Base-by-base conservation (phyloP, 53 echinoderm and acorn worm species). In the Actinopyga echinites region DNA sequence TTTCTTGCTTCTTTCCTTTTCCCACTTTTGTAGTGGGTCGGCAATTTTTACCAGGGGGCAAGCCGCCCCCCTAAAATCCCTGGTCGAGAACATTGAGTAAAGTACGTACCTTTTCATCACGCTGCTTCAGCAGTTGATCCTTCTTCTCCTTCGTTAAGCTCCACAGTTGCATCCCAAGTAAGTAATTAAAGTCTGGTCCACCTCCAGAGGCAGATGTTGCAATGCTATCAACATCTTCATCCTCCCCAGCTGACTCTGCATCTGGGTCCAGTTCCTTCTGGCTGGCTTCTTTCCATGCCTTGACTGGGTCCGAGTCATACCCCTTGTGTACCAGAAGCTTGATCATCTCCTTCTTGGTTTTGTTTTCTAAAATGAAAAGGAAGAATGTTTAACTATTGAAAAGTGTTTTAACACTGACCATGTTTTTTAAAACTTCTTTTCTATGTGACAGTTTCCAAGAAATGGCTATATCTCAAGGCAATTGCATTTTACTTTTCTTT, bases 111-210 rank as follows among this genome's bases (percentile, higher is more conserved):
- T 97, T 97, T 0, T 35, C 73, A 8, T 99, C 99, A 54, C 82
- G 88, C 82, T 92, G 80, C 80, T 89, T 95, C 10, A 99, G 84
- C 23, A 95, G 80, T 0, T 86, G 89, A 12, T 99, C 99, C 64
- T 99, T 99, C 90, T 84, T 92, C 88, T 95, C 99, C 58, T 90
- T 88, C 30, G 94, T 92, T 71, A 99, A 83, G 74, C 85, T 90
- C 99, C 94, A 94, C 81, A 99, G 75, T n/a, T 92, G 63, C 99
- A 99, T 99, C 5, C 93, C 93, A 24, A 99, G 89, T 36, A 99
- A 89, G 89, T 99, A 99, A 86, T 94, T 90, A 69, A 81, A 99
- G 87, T 99, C 99, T 1, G 91, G 92, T n/a, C 94, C 94, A 4
- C 88, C 65, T 2, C 56, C 88, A 12, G 94, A 86, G 0, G 88